Percentiles rank a stretch among this genome's conserved stretches.
Evolutionary conservation across 2,888 invertebrate genomes (phyloP).

Genomic region (Druceiella hillmani): DNA sequence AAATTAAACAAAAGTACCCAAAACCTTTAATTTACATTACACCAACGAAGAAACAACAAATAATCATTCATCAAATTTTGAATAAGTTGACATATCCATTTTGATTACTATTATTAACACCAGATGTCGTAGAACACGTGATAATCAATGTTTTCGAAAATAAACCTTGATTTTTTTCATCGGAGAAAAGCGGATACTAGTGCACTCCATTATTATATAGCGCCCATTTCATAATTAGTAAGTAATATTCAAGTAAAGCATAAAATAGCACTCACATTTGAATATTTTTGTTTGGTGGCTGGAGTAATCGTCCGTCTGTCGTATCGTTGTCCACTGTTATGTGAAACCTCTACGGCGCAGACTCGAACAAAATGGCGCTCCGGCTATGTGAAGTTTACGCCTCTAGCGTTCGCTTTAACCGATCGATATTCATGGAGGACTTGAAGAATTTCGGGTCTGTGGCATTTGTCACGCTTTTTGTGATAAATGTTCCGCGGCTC

Average conservation of each 20-base stretch:
- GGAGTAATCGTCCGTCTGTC: background rate
- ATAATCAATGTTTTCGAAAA: slow-evolving; percentile 49
- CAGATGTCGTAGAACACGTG: slow-evolving; percentile 40
- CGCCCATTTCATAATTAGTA: slow-evolving; percentile 30
- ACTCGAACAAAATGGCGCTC: slow-evolving; percentile 65
- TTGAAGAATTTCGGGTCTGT: slow-evolving; percentile 46
- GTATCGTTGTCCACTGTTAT: background rate
- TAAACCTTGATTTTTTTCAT: slow-evolving; percentile 45
- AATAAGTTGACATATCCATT: no score
- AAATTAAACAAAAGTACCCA: no score
- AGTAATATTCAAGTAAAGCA: slow-evolving; percentile 27
- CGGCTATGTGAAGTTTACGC: slow-evolving; percentile 48
- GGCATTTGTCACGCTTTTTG: slow-evolving; percentile 39
- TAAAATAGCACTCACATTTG: slow-evolving; percentile 31
- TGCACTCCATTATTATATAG: no score
- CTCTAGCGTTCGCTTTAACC: slow-evolving; percentile 47
- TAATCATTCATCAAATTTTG: no score
- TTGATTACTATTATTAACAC: no score
- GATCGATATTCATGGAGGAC: slow-evolving; percentile 62
- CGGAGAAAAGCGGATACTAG: no score
- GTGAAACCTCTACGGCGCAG: slow-evolving; percentile 49
- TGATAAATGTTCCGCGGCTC: slow-evolving; percentile 40
- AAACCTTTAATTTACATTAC: no score
- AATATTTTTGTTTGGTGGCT: background rate
- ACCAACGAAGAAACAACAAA: no score